Conservation (phyloP, 2,797 vertebrate genomes). For the Mus minutoides region DNA sequence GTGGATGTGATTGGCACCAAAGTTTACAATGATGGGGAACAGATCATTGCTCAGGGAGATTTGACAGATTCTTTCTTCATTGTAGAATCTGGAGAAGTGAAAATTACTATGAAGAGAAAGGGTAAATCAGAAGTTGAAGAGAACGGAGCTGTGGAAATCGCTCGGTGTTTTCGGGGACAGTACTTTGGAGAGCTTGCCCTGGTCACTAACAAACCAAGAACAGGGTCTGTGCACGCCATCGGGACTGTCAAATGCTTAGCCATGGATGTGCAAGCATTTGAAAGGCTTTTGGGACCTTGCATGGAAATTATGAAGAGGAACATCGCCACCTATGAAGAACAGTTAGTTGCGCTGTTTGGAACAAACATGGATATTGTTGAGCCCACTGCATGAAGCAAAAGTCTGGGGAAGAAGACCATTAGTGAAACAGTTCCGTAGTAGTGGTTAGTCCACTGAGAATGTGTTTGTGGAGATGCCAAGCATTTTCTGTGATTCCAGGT, state of each 20-base stretch:
- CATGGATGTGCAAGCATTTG: conserved; percentile 98
- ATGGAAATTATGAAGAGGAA: conserved; percentile 99
- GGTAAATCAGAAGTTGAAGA: conserved; percentile 88
- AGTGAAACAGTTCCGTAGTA: conserved; percentile 87
- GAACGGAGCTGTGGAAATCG: conserved; percentile 95
- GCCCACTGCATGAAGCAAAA: conserved; percentile 91
- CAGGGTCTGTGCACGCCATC: conserved; percentile 97
- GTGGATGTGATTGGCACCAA: conserved; percentile 97
- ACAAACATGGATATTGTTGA: conserved; percentile 96
- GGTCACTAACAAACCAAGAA: conserved; percentile 98
- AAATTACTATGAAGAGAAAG: conserved; percentile 98
- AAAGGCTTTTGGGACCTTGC: conserved; percentile 98
- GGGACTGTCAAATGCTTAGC: conserved; percentile 98
- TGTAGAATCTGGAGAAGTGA: conserved; percentile 98
- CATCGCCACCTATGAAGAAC: conserved; percentile 99
- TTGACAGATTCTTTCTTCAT: conserved; percentile 98
- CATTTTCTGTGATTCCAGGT: conserved; percentile 88
- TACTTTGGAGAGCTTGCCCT: conserved; percentile 99
- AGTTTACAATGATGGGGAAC: conserved; percentile 94
- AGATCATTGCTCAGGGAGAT: conserved; percentile 99
- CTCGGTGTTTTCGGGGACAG: conserved; percentile 95
- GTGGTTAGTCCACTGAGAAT: conserved; percentile 90
- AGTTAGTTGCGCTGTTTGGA: conserved; percentile 96
- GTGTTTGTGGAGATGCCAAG: conserved; percentile 90
- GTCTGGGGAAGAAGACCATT: conserved; percentile 86